Evolutionary conservation across 2,797 vertebrate genomes (phyloP).

Genomic region (Pangasius macronema): DNA sequence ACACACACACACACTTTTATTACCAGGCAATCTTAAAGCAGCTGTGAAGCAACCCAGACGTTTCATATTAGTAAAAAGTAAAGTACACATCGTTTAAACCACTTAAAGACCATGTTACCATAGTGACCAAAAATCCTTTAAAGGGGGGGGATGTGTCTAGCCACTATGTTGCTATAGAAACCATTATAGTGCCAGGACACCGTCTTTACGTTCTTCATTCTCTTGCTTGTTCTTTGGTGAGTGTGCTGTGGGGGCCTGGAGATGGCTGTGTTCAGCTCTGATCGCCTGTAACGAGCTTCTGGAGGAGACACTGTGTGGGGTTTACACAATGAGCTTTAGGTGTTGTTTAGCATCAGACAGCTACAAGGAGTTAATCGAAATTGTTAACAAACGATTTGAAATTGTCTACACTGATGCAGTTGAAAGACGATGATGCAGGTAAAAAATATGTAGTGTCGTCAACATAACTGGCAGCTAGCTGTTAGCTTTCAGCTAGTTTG

Average conservation of each 20-base stretch:
- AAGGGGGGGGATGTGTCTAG: slow-evolving; percentile 44
- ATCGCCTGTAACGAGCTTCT: too few relatives aligned
- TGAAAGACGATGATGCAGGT: too few relatives aligned
- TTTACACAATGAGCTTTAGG: background rate
- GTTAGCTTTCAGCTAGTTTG: background rate
- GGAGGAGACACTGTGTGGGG: background rate
- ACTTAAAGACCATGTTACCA: slow-evolving; percentile 62
- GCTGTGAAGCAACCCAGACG: slow-evolving; percentile 22
- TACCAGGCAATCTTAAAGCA: slow-evolving; percentile 22
- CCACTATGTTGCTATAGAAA: slow-evolving; percentile 69
- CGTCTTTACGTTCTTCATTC: background rate
- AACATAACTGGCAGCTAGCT: background rate
- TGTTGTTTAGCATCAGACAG: background rate
- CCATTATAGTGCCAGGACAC: slow-evolving; percentile 56
- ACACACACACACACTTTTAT: background rate
- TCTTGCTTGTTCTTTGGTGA: background rate
- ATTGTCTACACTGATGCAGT: too few relatives aligned
- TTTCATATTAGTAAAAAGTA: slow-evolving; percentile 45
- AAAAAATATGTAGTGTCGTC: too few relatives aligned
- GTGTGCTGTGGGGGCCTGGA: background rate
- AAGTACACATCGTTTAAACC: slow-evolving; percentile 55
- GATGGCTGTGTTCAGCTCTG: background rate
- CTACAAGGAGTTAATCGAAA: background rate
- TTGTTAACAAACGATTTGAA: background rate
- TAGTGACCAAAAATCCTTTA: slow-evolving; percentile 57